Percentiles rank a stretch among this genome's conserved stretches.
phyloP scores from a whole-genome alignment of 1,140 invertebrate genomes.

The Ostrea denselamellosa region DNA sequence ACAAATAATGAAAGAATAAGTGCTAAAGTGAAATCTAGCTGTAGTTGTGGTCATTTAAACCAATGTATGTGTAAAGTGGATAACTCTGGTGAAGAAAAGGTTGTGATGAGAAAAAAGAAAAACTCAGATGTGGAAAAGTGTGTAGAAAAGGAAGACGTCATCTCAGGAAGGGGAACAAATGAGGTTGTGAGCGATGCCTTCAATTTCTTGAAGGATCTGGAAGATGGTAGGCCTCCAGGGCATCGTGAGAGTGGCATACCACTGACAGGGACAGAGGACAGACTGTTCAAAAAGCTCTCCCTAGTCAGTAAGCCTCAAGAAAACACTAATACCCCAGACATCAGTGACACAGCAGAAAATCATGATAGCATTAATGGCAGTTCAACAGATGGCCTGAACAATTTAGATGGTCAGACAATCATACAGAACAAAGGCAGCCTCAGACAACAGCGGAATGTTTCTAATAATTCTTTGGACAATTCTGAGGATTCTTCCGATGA shows the following conservation, averaged over 20 bases:
- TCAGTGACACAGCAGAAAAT: too few species aligned
- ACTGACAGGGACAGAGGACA: neutral
- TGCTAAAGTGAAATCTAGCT: neutral
- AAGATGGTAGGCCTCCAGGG: slow-evolving; percentile 38
- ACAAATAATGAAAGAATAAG: neutral
- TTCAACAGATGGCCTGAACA: neutral
- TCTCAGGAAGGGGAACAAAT: neutral
- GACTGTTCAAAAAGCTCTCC: slow-evolving; percentile 38
- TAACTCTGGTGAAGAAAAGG: neutral
- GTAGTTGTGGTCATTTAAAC: neutral
- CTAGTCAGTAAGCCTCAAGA: slow-evolving; percentile 14
- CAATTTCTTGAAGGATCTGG: slow-evolving; percentile 54
- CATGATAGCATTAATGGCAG: neutral
- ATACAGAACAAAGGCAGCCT: neutral
- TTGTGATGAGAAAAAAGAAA: slow-evolving; percentile 10
- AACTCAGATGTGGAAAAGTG: neutral
- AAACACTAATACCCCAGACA: neutral
- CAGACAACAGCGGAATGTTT: neutral
- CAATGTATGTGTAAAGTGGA: neutral
- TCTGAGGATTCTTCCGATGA: slow-evolving; percentile 40
- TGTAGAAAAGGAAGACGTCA: neutral
- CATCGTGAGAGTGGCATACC: slow-evolving; percentile 27
- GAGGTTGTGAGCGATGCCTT: slow-evolving; percentile 56
- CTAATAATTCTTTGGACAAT: slow-evolving; percentile 3
- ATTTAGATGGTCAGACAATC: neutral